Evolutionary conservation across 1,140 invertebrate species (phyloP).

Genomic region (Nixonia krombeini): DNA sequence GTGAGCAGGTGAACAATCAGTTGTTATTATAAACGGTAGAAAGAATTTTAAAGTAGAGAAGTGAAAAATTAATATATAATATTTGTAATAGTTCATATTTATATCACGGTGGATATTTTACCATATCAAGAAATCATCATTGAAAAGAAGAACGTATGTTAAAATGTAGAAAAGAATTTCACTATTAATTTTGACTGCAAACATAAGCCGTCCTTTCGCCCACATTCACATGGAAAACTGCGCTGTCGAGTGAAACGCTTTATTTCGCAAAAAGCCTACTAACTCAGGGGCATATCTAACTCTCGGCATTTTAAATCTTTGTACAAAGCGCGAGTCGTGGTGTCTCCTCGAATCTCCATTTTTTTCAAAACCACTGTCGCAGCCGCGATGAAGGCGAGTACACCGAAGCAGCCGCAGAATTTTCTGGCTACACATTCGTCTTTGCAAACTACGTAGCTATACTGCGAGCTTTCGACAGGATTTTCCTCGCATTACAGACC

Average conservation of each 20-base stretch:
- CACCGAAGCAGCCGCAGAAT: slow-evolving; percentile 15
- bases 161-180: too few relatives aligned
- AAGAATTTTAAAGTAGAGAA: too few relatives aligned
- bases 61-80: too few relatives aligned
- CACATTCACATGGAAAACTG: slow-evolving; percentile 28
- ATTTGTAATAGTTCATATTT: too few relatives aligned
- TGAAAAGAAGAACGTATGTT: too few relatives aligned
- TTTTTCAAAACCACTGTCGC: slow-evolving; percentile 25
- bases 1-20: too few relatives aligned
- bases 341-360: slow-evolving; percentile 5
- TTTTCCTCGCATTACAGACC: slow-evolving; percentile 24
- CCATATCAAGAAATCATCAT: too few relatives aligned
- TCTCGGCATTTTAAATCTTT: slow-evolving; percentile 53
- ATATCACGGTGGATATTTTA: too few relatives aligned
- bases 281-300: slow-evolving; percentile 49
- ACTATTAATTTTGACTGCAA: too few relatives aligned
- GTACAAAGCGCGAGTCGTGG: slow-evolving; percentile 45
- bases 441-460: background rate
- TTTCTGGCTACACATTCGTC: slow-evolving; percentile 7
- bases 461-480: slow-evolving; percentile 18
- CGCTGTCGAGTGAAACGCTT: slow-evolving; percentile 38
- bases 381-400: slow-evolving; percentile 8
- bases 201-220: too few relatives aligned
- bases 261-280: slow-evolving; percentile 50
- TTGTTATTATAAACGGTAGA: too few relatives aligned